Conservation (phyloP, 2,797 vertebrate species). For the Galagoides demidoff region DNA sequence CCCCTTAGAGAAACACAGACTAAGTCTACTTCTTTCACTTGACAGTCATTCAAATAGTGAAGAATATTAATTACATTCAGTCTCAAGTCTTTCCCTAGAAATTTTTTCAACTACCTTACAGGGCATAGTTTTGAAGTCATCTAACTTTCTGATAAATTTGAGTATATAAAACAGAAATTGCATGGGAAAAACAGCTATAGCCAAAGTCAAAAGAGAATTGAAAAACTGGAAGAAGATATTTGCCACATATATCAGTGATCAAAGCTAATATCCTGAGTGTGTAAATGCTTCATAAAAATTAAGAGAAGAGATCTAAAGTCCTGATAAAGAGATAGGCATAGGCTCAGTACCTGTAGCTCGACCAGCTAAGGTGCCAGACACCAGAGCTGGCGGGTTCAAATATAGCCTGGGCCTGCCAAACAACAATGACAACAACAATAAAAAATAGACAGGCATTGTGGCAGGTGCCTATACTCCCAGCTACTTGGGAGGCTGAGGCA, state of each 20-base stretch:
- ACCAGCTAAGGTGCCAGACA: too few relatives aligned
- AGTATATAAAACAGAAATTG: not conserved
- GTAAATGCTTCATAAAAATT: constrained; percentile 3
- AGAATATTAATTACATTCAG: not conserved
- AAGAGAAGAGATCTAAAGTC: not conserved
- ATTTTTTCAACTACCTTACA: not conserved
- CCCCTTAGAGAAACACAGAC: not conserved
- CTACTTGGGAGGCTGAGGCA: too few relatives aligned
- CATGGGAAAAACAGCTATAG: not conserved
- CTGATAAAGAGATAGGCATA: not conserved
- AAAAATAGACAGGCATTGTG: too few relatives aligned
- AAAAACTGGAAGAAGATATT: not conserved
- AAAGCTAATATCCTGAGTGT: not conserved
- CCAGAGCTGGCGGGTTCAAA: too few relatives aligned
- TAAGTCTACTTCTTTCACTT: not conserved
- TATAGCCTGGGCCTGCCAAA: too few relatives aligned
- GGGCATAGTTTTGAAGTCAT: not conserved
- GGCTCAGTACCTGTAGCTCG: too few relatives aligned
- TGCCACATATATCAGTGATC: not conserved
- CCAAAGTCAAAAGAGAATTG: not conserved
- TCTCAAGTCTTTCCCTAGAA: not conserved
- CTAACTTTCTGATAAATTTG: not conserved
- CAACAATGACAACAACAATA: too few relatives aligned
- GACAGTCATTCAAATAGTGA: not conserved
- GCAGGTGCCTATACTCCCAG: too few relatives aligned